Evolutionary conservation across 2,888 invertebrate species (phyloP), one percentile per base, ranked within the genome.

Genomic region (Hedychridium roseum): DNA sequence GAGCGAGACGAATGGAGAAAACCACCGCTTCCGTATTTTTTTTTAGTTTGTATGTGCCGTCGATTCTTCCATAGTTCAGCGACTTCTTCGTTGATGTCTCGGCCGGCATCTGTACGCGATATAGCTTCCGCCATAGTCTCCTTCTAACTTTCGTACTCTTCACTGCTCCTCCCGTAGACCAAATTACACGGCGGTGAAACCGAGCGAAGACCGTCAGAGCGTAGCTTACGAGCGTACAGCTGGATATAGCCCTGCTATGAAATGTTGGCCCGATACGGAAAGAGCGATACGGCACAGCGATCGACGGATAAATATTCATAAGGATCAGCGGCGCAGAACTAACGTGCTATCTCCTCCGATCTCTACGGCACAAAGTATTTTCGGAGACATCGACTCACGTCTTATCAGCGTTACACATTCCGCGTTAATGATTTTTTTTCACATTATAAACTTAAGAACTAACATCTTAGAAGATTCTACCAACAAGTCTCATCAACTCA

Each of bases 41-140:
- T 68, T 68, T 68, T 65, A 66, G 64, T 61, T 52, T 63, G 44
- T 53, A 40, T 34, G 57, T 55, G 31, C 32, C 50, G 50, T 50
- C 65, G 52, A 56, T 66, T 59, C 56, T 65, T 68, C 60, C 58
- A 58, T 64, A 64, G 66, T 68, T 68, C 68, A 68, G 60, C 56
- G 68, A 65, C 64, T 58, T 59, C 54, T 57, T 59, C 40, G 49
- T 45, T 32, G 20, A 40, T 46, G 38, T 49, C 42, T 50, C 47
- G 39, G 16, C 47, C 50, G 36, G n/a, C 47, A 54, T 55, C 50
- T 49, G 40, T 50, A 36, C 34, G 32, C 34, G 21, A n/a, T 16
- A 27, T 47, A 28, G 37, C 52, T 46, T 3, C 11, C 28, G 6
- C 28, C 28, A 32, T n/a, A 30, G 28, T 49, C 48, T 42, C 39